Conservation (phyloP, 2,888 invertebrate genomes). For the Scotopteryx bipunctaria region DNA sequence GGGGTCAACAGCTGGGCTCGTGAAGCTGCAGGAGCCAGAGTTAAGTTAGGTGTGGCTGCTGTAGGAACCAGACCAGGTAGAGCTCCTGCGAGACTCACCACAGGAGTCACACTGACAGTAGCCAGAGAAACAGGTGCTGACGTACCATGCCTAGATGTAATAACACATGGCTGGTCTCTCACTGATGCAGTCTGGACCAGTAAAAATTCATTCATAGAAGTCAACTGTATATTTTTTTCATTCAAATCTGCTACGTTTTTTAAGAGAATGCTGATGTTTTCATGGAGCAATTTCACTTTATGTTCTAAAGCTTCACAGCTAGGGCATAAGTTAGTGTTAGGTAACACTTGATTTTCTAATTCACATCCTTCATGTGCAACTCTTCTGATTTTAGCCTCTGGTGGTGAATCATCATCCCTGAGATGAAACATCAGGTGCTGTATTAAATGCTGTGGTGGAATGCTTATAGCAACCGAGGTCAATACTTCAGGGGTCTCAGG, state of each 20-base stretch:
- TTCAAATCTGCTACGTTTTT: constrained; percentile 74
- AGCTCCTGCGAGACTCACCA: constrained; percentile 74
- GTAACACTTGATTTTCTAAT: constrained; percentile 61
- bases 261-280: constrained; percentile 75
- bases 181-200: constrained; percentile 71
- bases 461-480: constrained; percentile 40
- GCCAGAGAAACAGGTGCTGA: constrained; percentile 77
- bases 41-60: constrained; percentile 66
- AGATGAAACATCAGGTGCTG: constrained; percentile 55
- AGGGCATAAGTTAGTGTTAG: constrained; percentile 55
- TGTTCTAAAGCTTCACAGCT: constrained; percentile 72
- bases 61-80: constrained; percentile 72
- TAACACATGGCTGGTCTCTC: constrained; percentile 75
- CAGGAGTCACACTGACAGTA: constrained; percentile 77
- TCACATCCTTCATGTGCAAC: constrained; percentile 62
- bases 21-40: constrained; percentile 73
- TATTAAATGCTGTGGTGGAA: constrained; percentile 50
- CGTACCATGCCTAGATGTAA: constrained; percentile 74
- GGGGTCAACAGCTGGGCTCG: constrained; percentile 74
- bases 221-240: constrained; percentile 74
- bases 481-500: constrained; percentile 57
- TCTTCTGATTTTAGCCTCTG: constrained; percentile 72
- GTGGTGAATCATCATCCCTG: constrained; percentile 71
- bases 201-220: constrained; percentile 79
- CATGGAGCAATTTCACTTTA: constrained; percentile 73